Evolutionary conservation across 1,140 invertebrate genomes (phyloP).

Genomic region (Dolichoris vasculosae): DNA sequence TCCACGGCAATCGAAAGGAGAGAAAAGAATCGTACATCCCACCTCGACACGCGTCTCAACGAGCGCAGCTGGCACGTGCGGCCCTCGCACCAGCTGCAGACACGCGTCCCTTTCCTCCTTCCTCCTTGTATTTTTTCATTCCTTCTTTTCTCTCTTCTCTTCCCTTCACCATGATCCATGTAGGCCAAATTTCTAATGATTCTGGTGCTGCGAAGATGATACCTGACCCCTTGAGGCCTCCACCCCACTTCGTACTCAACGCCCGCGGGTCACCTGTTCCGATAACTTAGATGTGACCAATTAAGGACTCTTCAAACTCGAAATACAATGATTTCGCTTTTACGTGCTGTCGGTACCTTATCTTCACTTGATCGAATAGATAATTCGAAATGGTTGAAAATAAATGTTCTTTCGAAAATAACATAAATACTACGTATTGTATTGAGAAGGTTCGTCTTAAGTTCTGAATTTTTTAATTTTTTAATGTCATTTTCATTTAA

Average conservation of each 20-base stretch:
- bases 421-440: too few relatives aligned
- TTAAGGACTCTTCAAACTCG: not conserved
- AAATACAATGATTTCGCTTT: not conserved
- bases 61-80: conserved; percentile 43
- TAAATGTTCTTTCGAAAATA: too few relatives aligned
- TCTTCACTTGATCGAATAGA: not conserved
- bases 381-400: too few relatives aligned
- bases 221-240: too few relatives aligned
- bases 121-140: not conserved
- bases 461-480: too few relatives aligned
- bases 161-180: not conserved
- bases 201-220: not conserved
- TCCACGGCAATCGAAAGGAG: not conserved
- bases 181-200: not conserved
- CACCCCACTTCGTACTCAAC: too few relatives aligned
- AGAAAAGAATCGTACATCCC: too few relatives aligned
- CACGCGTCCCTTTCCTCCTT: not conserved
- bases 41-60: conserved; percentile 3
- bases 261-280: not conserved
- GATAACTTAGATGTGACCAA: not conserved
- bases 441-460: too few relatives aligned
- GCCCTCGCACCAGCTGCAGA: conserved; percentile 16
- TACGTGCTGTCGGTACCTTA: not conserved
- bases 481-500: too few relatives aligned
- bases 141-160: not conserved